phyloP scores from a whole-genome alignment of 2,113 vertebrate genomes.

The Phycodurus eques region DNA sequence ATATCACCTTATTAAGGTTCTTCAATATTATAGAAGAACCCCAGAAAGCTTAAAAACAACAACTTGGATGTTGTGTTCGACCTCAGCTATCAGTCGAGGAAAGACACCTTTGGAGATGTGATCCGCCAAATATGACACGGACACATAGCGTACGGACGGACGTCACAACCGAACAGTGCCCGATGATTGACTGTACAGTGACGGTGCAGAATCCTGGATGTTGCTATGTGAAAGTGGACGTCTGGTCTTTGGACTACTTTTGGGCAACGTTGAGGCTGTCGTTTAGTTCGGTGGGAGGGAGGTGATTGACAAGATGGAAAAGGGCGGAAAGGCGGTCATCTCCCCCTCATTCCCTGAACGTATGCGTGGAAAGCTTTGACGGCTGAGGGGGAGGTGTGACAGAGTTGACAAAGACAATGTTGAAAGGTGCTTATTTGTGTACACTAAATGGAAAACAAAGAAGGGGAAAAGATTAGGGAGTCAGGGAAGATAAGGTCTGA shows the following conservation, averaged over 20 bases:
- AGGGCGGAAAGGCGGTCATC: constrained; percentile 38
- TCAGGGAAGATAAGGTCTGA: background rate
- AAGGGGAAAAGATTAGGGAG: background rate
- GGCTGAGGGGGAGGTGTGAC: constrained; percentile 23
- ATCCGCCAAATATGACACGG: too few species aligned
- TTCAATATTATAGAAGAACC: too few species aligned
- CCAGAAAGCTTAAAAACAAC: too few species aligned
- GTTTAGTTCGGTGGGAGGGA: background rate
- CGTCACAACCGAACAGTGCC: too few species aligned
- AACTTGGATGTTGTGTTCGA: too few species aligned
- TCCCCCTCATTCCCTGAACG: constrained; percentile 21
- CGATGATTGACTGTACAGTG: too few species aligned
- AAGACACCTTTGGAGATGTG: too few species aligned
- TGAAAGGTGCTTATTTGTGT: constrained; percentile 38
- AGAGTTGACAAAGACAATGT: constrained; percentile 30
- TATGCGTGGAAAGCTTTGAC: constrained; percentile 5
- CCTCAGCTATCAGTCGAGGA: too few species aligned
- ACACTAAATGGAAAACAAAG: constrained; percentile 7
- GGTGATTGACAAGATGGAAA: constrained; percentile 34
- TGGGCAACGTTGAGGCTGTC: background rate
- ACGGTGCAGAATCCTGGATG: too few species aligned
- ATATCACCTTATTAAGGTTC: too few species aligned
- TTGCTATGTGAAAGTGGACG: too few species aligned
- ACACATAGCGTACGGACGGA: too few species aligned
- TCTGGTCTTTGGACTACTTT: background rate